Base-by-base conservation (phyloP, 1,140 invertebrate species). In the Formica exsecta region DNA sequence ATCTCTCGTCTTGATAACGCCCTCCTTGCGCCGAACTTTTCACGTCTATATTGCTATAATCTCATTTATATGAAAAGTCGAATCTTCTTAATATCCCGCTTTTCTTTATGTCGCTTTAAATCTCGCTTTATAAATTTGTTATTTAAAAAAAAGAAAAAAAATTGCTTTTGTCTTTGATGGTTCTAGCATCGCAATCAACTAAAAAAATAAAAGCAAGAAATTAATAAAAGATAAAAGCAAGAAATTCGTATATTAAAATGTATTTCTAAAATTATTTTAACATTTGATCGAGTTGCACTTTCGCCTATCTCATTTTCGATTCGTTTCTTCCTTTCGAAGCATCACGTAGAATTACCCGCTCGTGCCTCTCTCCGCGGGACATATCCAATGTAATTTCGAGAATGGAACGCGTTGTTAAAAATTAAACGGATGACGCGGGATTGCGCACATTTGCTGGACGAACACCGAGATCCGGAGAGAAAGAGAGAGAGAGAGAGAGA, bases 341-440 rank as follows among this genome's bases (percentile, higher is more conserved):
- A 80, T 51, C n/a, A 65, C 75, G 83, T 79, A 71, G 64, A 64
- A 13, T 22, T 7, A 32, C 36, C 59, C 16, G 3, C 48, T 51
- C 48, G 32, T 32, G 32, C 32, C 48, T 51, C 16, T 51, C 48
- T 38, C 5, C 59, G 74, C 61, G 22, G 29, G 61, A 75, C 54
- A 32, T 25, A 59, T 9, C 71, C 57, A 51, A 38, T 38, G 87
- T 70, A 89, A 89, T 89, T 89, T 71, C 74, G 64, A 77, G 81
- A 89, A 62, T 89, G 87, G 87, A 84, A 68, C 57, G 38, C 86
- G 64, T 87, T 66, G 87, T 89, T 88, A 89, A 89, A 89, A 83
- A 89, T 89, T 89, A 89, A 89, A 73, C 81, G 86, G 57, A 85
- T 41, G 44, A 59, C 87, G 87, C 87, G 54, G 29, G 73, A 86